A percentile compares a stretch with the other conserved stretches of the same genome.
Conservation (phyloP, 2,888 invertebrate species). For the Pantelozetes paolii region DNA sequence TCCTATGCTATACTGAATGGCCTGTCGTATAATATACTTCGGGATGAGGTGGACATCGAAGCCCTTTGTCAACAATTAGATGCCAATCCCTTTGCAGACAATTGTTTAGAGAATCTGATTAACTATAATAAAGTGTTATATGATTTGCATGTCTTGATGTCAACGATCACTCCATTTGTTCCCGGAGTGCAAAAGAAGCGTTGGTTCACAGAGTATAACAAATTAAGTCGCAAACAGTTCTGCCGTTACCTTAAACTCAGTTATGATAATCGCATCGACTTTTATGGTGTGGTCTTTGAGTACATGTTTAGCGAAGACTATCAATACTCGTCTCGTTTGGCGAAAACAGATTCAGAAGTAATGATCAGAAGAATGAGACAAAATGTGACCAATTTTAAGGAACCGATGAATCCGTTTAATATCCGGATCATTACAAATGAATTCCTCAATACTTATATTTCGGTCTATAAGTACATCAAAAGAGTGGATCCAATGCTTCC, state of each 20-base stretch:
- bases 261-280: not conserved
- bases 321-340: not conserved
- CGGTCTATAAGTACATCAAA: not conserved
- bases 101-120: not conserved
- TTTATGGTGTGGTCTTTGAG: not conserved
- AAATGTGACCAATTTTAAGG: not conserved
- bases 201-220: not conserved
- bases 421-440: not conserved
- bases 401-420: not conserved
- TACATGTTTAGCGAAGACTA: not conserved
- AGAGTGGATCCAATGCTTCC: not conserved
- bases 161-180: not conserved
- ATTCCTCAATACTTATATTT: not conserved
- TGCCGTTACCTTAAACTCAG: not conserved
- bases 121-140: not conserved
- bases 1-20: not conserved
- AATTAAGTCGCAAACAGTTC: not conserved
- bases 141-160: not conserved
- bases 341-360: not conserved
- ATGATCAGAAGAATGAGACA: not conserved
- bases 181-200: not conserved
- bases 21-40: not conserved
- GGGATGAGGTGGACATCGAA: not conserved
- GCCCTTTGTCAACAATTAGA: not conserved
- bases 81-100: not conserved